Evolutionary conservation across 2,888 invertebrate genomes (phyloP).

Genomic region (Heterodera filipjevi): DNA sequence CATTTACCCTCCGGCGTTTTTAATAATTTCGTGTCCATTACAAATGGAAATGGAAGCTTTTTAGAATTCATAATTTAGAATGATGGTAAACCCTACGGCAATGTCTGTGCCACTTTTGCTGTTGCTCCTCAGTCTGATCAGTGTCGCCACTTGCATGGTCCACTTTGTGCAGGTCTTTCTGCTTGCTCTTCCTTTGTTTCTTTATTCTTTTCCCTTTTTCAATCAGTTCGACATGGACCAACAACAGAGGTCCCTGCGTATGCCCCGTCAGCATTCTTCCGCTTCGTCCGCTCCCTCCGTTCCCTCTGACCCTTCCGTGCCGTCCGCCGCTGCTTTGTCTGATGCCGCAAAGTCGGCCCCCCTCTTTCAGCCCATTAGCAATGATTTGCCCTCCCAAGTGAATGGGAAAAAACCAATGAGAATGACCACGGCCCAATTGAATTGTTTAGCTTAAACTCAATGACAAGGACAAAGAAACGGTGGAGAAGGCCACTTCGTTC

Average conservation of each 20-base stretch:
- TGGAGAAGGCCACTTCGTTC: constrained; percentile 56
- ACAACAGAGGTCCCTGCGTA: constrained; percentile 14
- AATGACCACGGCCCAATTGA: background rate
- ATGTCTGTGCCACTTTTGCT: background rate
- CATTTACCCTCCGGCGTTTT: background rate
- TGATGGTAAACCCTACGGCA: background rate
- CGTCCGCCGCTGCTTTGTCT: background rate
- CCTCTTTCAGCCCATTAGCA: constrained; percentile 26
- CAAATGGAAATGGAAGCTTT: background rate
- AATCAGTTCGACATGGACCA: constrained; percentile 19
- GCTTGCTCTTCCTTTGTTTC: too few relatives aligned
- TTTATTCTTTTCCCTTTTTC: background rate
- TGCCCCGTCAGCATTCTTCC: constrained; percentile 5
- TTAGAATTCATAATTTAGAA: background rate
- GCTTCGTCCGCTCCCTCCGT: too few relatives aligned
- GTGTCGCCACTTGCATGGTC: background rate
- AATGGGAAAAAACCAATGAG: background rate
- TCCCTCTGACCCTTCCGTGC: too few relatives aligned
- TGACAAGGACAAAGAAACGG: constrained; percentile 32
- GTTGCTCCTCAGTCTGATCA: background rate
- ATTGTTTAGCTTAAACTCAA: constrained; percentile 15
- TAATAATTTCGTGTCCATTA: background rate
- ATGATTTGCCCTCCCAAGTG: constrained; percentile 19
- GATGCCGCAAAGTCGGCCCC: constrained; percentile 15
- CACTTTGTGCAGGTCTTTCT: constrained; percentile 3